These are phyloP conservation scores for Andrena praecox DNA, from an alignment of 2,888 invertebrate genomes.

Conservation along the genomic window DNA sequence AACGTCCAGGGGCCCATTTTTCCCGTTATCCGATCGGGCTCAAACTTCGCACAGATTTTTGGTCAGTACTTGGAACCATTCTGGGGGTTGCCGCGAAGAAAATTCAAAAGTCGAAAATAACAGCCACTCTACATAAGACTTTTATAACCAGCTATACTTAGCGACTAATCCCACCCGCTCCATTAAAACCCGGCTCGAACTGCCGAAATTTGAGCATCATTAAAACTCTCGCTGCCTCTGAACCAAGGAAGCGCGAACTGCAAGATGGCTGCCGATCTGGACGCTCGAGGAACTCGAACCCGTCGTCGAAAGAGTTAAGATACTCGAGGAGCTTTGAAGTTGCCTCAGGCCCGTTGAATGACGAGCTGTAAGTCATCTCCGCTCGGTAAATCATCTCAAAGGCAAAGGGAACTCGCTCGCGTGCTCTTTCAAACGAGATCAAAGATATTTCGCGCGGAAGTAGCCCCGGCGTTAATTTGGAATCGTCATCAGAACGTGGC, in stretches of 20 bases:
- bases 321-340: conserved; percentile 27
- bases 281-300: not conserved
- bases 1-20: too few species aligned
- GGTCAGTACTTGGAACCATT: too few species aligned
- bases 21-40: too few species aligned
- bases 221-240: not conserved
- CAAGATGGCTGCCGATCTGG: not conserved
- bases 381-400: not conserved
- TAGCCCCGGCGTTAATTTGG: conserved; percentile 32
- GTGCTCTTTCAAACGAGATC: conserved; percentile 31
- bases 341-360: not conserved
- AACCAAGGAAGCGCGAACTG: not conserved
- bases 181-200: not conserved
- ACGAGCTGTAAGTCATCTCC: conserved; percentile 17
- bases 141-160: too few species aligned
- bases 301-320: conserved; percentile 5
- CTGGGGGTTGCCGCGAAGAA: too few species aligned
- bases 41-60: too few species aligned
- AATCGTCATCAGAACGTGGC: conserved; percentile 28
- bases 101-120: too few species aligned
- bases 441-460: conserved; percentile 31
- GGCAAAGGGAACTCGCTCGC: not conserved
- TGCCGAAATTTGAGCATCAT: not conserved
- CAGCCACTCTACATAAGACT: too few species aligned
- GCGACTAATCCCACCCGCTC: too few species aligned